Evolutionary conservation across 1,140 invertebrate species (phyloP), one percentile per base, ranked within the genome.

Genomic region (Aphaenogaster ashmeadi): DNA sequence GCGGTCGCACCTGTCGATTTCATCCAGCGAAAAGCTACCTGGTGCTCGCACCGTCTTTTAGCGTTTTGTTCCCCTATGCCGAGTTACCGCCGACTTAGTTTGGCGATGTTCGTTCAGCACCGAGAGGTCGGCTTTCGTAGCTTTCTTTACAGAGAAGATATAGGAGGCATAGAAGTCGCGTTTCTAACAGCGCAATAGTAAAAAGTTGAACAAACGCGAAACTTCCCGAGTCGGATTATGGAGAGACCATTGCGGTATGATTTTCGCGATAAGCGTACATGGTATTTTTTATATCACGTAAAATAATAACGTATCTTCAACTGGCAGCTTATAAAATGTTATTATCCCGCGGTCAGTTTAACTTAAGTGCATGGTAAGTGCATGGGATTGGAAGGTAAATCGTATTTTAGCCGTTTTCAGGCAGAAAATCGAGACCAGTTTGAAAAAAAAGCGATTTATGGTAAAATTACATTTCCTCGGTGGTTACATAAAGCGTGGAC

Each of bases 1-100:
- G 93, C 89, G 93, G 93, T 94, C 77, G 86, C 80, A 89, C 91
- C 92, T 93, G 93, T 94, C 93, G 91, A 94, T 93, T 93, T 93
- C 89, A 91, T 90, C 67, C 89, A 69, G 88, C 89, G 92, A 92
- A 93, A 94, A 93, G 81, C 81, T 87, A 44, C 54, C 58, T n/a
- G 79, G 62, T 54, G 38, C 64, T 66, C 44, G 66, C 69, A 36
- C 50, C 79, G 9, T 52, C 69, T 84, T 66, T 81, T 21, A 81
- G 64, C 64, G 18, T 60, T 38, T 27, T 60, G 72, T 8, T 50
- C 6, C 36, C n/a, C n/a, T 56, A 21, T 58, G 8, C n/a, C 41
- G 21, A 74, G 56, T 38, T 56, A 13, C 13, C 87, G 8, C 15
- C 41, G 60, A 85, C 78, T 89, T 91, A 80, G 50, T 56, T 66